Evolutionary conservation across 2,113 vertebrate genomes (phyloP).

Genomic region (Gracilinanus agilis): DNA sequence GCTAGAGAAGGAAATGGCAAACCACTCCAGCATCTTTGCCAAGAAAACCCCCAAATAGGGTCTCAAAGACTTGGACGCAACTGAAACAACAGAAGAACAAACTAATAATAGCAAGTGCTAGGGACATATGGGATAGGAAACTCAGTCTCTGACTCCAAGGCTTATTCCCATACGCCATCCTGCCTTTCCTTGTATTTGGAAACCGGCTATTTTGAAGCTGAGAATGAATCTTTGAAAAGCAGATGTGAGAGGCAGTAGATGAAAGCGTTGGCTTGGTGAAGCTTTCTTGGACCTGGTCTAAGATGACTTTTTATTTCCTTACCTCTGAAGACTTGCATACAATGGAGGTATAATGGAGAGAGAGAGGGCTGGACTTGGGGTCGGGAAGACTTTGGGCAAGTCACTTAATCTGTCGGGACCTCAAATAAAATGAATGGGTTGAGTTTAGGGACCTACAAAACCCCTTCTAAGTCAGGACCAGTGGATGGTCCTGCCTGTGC

Average conservation of each 20-base stretch:
- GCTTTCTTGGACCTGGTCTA: too few relatives aligned
- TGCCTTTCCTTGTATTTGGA: not conserved
- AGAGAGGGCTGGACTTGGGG: not conserved
- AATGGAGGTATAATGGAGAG: not conserved
- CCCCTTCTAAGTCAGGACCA: too few relatives aligned
- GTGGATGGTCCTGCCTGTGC: too few relatives aligned
- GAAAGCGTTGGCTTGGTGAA: not conserved
- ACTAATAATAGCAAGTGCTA: not conserved
- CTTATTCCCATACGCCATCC: not conserved
- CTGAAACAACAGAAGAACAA: too few relatives aligned
- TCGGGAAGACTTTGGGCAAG: too few relatives aligned
- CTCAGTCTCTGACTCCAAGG: not conserved
- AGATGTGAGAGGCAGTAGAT: not conserved
- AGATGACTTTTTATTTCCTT: not conserved
- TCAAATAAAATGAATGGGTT: too few relatives aligned
- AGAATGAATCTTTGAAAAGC: not conserved
- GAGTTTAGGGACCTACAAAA: too few relatives aligned
- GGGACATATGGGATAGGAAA: not conserved
- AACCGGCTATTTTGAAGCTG: not conserved
- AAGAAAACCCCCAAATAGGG: too few relatives aligned
- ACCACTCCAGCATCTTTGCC: too few relatives aligned
- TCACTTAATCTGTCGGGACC: too few relatives aligned
- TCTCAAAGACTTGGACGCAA: too few relatives aligned
- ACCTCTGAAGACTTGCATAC: not conserved
- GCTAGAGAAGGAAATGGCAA: too few relatives aligned